Evolutionary conservation across 2,797 vertebrate genomes (phyloP).

Genomic region (Crocidura indochinensis): DNA sequence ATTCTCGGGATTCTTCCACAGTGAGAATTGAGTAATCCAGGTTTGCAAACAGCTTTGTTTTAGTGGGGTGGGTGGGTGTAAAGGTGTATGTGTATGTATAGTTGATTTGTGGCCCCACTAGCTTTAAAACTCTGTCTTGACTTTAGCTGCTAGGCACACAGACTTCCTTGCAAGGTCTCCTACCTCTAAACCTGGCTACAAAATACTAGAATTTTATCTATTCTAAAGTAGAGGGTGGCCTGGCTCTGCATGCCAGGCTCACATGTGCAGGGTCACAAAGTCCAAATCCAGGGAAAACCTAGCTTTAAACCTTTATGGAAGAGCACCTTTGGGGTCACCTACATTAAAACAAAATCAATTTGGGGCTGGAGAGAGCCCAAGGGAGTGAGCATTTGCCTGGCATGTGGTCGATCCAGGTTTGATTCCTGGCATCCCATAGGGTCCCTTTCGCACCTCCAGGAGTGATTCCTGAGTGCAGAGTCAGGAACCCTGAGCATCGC

Average conservation of each 20-base stretch:
- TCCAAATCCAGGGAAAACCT: not conserved
- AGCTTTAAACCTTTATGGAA: conserved; percentile 2
- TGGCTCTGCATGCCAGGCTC: not conserved
- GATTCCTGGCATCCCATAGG: too few relatives aligned
- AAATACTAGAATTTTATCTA: not conserved
- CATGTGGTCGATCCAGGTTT: too few relatives aligned
- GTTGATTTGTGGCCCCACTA: too few relatives aligned
- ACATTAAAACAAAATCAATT: not conserved
- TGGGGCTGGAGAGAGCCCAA: too few relatives aligned
- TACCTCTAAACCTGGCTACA: not conserved
- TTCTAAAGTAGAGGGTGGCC: not conserved
- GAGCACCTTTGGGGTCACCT: not conserved
- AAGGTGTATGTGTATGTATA: too few relatives aligned
- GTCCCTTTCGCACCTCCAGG: too few relatives aligned
- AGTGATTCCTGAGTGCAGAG: too few relatives aligned
- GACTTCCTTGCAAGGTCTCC: not conserved
- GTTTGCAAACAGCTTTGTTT: not conserved
- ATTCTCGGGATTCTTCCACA: too few relatives aligned
- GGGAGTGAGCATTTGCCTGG: too few relatives aligned
- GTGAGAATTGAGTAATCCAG: not conserved
- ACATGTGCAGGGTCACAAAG: not conserved
- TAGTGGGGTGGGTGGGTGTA: not conserved
- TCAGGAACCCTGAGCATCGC: too few relatives aligned
- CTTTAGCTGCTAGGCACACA: too few relatives aligned
- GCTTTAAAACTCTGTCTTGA: too few relatives aligned